Percentiles rank a stretch among this genome's conserved stretches.
Evolutionary conservation across 2,113 vertebrate species (phyloP).

Genomic region (Nanorana parkeri): DNA sequence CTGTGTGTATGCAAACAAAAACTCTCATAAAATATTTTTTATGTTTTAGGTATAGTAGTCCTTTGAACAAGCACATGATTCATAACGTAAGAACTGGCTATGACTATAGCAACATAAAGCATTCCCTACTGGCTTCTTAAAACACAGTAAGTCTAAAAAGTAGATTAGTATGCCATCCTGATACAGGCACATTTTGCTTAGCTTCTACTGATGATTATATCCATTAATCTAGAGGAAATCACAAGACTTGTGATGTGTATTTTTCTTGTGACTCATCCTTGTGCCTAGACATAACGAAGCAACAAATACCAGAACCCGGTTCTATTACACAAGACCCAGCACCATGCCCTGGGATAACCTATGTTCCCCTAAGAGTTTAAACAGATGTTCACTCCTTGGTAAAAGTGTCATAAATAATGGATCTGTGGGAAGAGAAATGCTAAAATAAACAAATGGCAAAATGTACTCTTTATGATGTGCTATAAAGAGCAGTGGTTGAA

Average conservation of each 20-base stretch:
- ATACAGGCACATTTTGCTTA: too few relatives aligned
- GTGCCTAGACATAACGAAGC: background rate
- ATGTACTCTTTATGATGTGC: background rate
- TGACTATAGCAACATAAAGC: too few relatives aligned
- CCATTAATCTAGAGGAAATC: background rate
- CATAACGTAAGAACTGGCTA: too few relatives aligned
- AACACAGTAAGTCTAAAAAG: too few relatives aligned
- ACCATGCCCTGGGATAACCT: conserved; percentile 21
- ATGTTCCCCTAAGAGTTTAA: background rate
- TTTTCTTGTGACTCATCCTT: background rate
- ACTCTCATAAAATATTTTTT: too few relatives aligned
- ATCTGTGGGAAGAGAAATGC: background rate
- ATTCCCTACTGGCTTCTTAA: too few relatives aligned
- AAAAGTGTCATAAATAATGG: conserved; percentile 12
- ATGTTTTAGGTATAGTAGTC: too few relatives aligned
- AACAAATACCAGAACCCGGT: background rate
- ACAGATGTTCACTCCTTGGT: conserved; percentile 2
- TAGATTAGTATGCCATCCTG: too few relatives aligned
- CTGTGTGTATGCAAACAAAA: too few relatives aligned
- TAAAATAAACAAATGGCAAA: background rate
- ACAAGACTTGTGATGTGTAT: background rate
- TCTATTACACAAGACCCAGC: background rate
- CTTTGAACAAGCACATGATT: too few relatives aligned
- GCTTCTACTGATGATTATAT: background rate
- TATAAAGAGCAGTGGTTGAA: background rate